Evolutionary conservation across 1,140 invertebrate genomes (phyloP), one percentile per base, ranked within the genome.

Genomic region (Gryllus bimaculatus): DNA sequence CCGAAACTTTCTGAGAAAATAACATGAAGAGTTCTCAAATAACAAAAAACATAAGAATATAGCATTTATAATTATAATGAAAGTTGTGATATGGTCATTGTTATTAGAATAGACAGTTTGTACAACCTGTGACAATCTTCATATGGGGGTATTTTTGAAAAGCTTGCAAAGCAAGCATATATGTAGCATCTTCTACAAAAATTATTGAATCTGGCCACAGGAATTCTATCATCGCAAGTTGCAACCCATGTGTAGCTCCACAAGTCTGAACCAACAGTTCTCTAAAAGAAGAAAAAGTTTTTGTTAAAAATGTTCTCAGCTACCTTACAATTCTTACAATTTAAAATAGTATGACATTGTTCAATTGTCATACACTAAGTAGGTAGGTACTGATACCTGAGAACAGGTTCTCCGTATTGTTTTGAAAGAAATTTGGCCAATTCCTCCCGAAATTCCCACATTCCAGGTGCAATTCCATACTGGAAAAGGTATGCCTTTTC

Each of bases 111-210:
- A 2, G 26, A 39, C 26, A 39, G 26, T 39, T 39, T 39, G 26
- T 39, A 39, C 26, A 76, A 88, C 87, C 85, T 83, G 90, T 84
- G 54, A 91, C 84, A 49, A 92, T 85, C 81, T 86, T 88, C 78
- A 90, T 86, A 8, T 87, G 84, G 47, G 89, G 87, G 81, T 90
- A 90, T 74, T 90, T 85, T 78, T 85, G 86, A 80, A 92, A 88
- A 8, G 86, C 84, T 74, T 89, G 87, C 12, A 91, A 82, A 8
- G 90, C 91, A 81, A 90, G 87, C 87, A 92, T 92, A 81, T 92
- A 93, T 15, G 91, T 90, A 48, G 88, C 89, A 84, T 92, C 89
- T 82, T 93, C 92, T 10, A 92, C 88, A 83, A 92, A 93, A 66
- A 92, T 88, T 47, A 89, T 83, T 6, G 87, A 88, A 78, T 88